phyloP scores from a whole-genome alignment of 2,113 vertebrate genomes.

The Takifugu flavidus region DNA sequence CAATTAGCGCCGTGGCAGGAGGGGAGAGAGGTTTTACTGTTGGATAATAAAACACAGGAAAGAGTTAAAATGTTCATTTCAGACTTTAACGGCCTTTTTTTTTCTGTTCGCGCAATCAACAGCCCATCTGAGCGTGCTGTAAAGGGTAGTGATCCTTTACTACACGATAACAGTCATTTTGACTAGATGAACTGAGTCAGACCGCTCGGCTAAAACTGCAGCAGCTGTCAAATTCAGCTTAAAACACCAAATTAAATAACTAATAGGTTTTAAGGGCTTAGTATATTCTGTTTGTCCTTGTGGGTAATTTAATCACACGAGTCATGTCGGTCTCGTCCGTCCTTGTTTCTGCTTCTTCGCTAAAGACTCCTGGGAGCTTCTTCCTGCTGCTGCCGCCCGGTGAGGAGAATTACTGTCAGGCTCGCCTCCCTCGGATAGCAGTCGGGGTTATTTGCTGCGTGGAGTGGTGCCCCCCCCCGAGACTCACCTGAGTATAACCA shows the following conservation, averaged over 20 bases:
- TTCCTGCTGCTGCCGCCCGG: slow-evolving; percentile 16
- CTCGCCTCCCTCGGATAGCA: slow-evolving; percentile 24
- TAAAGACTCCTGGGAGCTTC: slow-evolving; percentile 42
- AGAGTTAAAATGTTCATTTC: slow-evolving; percentile 39
- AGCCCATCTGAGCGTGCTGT: slow-evolving; percentile 22
- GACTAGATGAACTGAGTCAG: slow-evolving; percentile 33
- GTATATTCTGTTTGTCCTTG: slow-evolving; percentile 47
- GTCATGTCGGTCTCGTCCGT: slow-evolving; percentile 22
- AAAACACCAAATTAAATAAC: slow-evolving; percentile 24
- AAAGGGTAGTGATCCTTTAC: slow-evolving; percentile 44
- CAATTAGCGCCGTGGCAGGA: slow-evolving; percentile 30
- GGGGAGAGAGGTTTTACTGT: neutral
- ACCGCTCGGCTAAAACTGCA: slow-evolving; percentile 35
- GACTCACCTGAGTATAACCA: slow-evolving; percentile 20
- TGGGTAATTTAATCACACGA: slow-evolving; percentile 36
- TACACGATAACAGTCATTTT: slow-evolving; percentile 39
- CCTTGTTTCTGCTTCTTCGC: slow-evolving; percentile 44
- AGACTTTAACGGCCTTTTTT: slow-evolving; percentile 38
- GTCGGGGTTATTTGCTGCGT: neutral
- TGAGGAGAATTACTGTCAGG: slow-evolving; percentile 29
- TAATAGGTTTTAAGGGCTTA: slow-evolving; percentile 28
- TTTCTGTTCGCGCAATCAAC: slow-evolving; percentile 42
- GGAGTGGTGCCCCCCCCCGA: neutral
- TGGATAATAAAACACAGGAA: slow-evolving; percentile 18
- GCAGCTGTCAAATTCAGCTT: slow-evolving; percentile 44